A percentile compares a stretch with the other conserved stretches of the same genome.
phyloP scores from a whole-genome alignment of 2,797 vertebrate genomes.

The Botia kubotai region DNA sequence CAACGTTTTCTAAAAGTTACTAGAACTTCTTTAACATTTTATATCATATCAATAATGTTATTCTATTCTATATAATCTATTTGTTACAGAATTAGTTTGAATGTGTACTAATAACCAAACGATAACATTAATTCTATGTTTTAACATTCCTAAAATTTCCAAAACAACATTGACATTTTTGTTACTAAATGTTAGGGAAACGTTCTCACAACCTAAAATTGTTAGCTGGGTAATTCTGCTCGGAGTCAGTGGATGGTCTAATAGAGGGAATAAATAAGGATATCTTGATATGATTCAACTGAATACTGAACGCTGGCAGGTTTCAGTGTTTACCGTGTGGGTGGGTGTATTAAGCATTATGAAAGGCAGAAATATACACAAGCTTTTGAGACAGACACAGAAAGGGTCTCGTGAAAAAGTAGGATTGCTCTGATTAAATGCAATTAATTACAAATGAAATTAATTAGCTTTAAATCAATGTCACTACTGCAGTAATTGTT shows the following conservation, averaged over 20 bases:
- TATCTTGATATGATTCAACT: conserved; percentile 44
- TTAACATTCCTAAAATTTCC: too few species aligned
- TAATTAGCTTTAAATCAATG: conserved; percentile 36
- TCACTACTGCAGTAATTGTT: background rate
- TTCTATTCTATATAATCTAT: too few species aligned
- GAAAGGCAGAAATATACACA: conserved; percentile 6
- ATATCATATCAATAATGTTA: too few species aligned
- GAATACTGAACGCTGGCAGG: conserved; percentile 18
- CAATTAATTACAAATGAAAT: conserved; percentile 46
- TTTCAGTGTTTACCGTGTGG: conserved; percentile 14
- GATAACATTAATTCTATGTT: too few species aligned
- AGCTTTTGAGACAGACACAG: conserved; percentile 32
- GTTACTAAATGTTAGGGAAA: too few species aligned
- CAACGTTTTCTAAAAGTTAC: too few species aligned
- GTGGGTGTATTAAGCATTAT: conserved; percentile 27
- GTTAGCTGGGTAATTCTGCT: background rate
- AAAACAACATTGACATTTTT: too few species aligned
- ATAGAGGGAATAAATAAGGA: conserved; percentile 13
- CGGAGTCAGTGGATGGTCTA: background rate
- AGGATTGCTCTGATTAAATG: conserved; percentile 17
- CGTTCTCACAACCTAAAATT: too few species aligned
- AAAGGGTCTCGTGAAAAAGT: conserved; percentile 22
- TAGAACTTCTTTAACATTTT: too few species aligned
- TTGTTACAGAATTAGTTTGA: too few species aligned
- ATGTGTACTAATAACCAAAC: too few species aligned